Evolutionary conservation across 1,140 invertebrate genomes (phyloP).

Genomic region (Tetranychus cinnabarinus): DNA sequence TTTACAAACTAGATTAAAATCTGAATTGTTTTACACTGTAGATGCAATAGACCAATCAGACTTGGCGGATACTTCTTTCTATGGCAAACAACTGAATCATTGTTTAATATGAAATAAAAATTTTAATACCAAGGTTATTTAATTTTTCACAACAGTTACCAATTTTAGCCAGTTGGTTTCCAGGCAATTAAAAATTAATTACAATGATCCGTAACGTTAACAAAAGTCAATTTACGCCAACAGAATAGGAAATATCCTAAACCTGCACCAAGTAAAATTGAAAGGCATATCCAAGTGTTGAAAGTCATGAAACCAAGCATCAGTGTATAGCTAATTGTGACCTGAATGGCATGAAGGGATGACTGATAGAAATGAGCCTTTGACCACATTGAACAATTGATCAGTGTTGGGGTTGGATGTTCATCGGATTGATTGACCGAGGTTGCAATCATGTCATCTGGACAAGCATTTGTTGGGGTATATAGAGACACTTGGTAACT

Average conservation of each 20-base stretch:
- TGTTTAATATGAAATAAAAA: no score
- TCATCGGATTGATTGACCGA: no score
- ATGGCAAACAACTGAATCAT: no score
- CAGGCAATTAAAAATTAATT: conserved; percentile 31
- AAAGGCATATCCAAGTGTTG: conserved; percentile 25
- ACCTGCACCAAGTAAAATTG: conserved; percentile 23
- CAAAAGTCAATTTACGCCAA: conserved; percentile 51
- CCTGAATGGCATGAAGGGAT: conserved; percentile 43
- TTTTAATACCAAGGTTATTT: no score
- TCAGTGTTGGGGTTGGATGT: no score
- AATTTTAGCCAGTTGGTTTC: no score
- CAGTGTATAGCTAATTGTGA: conserved; percentile 24
- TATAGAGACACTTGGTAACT: not conserved
- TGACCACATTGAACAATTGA: no score
- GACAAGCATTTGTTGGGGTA: not conserved
- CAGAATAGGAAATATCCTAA: conserved; percentile 27
- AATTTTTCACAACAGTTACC: no score
- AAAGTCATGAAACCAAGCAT: conserved; percentile 32
- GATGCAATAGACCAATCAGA: no score
- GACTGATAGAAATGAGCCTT: conserved; percentile 39
- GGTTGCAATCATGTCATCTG: not conserved
- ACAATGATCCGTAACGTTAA: conserved; percentile 84
- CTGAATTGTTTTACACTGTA: no score
- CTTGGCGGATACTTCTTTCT: no score
- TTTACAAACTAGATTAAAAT: no score